Conservation (phyloP, 2,113 vertebrate genomes). For the Tonatia bakeri region DNA sequence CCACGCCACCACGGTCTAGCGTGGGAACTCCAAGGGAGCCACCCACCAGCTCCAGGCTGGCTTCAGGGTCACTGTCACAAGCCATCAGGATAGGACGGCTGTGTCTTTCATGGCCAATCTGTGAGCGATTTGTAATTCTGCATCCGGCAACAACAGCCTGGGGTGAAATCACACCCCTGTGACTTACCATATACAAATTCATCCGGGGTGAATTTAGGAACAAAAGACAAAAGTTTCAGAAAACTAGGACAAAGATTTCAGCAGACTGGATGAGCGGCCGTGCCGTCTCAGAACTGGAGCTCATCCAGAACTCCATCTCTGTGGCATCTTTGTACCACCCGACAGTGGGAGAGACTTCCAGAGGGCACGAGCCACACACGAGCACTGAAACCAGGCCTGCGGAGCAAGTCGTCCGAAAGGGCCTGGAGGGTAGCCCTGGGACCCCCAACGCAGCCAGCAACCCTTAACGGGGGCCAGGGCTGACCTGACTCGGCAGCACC, state of each 20-base stretch:
- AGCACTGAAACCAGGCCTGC: not conserved
- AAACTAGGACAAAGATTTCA: not conserved
- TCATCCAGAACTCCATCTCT: too few species aligned
- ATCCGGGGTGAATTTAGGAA: not conserved
- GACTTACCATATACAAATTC: not conserved
- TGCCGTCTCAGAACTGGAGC: not conserved
- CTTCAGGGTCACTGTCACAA: not conserved
- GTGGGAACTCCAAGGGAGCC: too few species aligned
- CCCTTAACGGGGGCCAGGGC: not conserved
- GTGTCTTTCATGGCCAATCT: too few species aligned
- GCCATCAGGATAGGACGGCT: too few species aligned
- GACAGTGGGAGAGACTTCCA: too few species aligned
- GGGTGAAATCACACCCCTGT: not conserved
- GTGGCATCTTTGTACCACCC: not conserved
- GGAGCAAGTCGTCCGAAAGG: accelerated
- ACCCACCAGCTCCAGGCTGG: too few species aligned
- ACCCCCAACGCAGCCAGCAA: too few species aligned
- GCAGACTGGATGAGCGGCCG: too few species aligned
- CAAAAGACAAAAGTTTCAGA: not conserved
- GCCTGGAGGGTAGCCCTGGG: not conserved
- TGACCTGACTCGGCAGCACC: not conserved
- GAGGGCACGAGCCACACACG: not conserved
- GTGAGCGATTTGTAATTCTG: not conserved
- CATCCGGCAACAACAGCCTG: not conserved
- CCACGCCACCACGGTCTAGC: too few species aligned